phyloP scores from a whole-genome alignment of 2,888 invertebrate species.

The Neoaliturus tenellus region DNA sequence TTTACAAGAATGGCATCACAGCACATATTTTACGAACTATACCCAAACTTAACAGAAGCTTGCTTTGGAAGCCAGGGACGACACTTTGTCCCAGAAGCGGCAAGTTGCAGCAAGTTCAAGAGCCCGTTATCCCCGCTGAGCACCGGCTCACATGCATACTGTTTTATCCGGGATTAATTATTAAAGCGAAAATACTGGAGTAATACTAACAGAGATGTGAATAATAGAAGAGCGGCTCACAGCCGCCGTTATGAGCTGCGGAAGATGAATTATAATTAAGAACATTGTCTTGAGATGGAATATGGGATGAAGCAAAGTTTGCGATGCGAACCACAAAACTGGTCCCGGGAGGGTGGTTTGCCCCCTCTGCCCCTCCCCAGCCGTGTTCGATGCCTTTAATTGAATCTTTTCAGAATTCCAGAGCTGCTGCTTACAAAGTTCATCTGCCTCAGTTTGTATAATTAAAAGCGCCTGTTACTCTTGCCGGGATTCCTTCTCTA shows the following conservation, averaged over 20 bases:
- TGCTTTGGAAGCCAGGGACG: no score
- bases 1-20: no score
- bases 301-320: constrained; percentile 60
- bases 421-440: constrained; percentile 48
- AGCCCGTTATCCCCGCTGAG: not conserved
- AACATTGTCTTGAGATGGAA: constrained; percentile 60
- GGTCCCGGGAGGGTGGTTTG: constrained; percentile 58
- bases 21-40: no score
- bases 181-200: constrained; percentile 4
- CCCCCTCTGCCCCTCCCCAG: constrained; percentile 47
- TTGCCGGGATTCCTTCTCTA: constrained; percentile 41
- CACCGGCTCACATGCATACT: not conserved
- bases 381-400: constrained; percentile 61
- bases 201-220: constrained; percentile 26
- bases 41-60: not conserved
- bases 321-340: constrained; percentile 57
- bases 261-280: constrained; percentile 61
- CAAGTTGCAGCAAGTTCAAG: not conserved
- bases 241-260: constrained; percentile 23
- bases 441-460: constrained; percentile 47
- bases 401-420: constrained; percentile 64
- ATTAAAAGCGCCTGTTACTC: constrained; percentile 45
- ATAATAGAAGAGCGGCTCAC: constrained; percentile 38
- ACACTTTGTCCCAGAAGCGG: not conserved
- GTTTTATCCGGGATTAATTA: not conserved